Evolutionary conservation across 2,888 invertebrate species (phyloP).

Genomic region (Nasonovia ribisnigri): DNA sequence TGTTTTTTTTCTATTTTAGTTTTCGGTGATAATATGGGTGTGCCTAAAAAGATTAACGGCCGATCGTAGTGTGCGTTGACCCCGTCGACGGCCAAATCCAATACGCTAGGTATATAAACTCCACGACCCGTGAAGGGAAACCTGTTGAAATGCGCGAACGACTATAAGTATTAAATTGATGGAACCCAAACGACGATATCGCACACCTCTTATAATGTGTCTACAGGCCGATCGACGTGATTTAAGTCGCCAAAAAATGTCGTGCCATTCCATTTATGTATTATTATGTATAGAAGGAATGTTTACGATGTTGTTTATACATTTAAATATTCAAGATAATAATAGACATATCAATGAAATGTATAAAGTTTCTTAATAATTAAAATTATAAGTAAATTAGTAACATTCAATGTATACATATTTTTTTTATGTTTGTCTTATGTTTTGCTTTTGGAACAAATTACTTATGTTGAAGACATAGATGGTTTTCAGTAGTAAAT

Average conservation of each 20-base stretch:
- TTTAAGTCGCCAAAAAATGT: background rate
- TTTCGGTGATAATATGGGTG: constrained; percentile 59
- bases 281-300: background rate
- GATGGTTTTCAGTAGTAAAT: background rate
- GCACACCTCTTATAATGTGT: constrained; percentile 9
- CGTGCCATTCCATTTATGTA: background rate
- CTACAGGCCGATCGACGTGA: background rate
- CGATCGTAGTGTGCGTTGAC: constrained; percentile 61
- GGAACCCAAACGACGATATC: constrained; percentile 13
- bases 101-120: constrained; percentile 31
- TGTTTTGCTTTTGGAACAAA: background rate
- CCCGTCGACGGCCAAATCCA: constrained; percentile 38
- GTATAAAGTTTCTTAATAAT: background rate
- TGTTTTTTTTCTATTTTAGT: constrained; percentile 49
- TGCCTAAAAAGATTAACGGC: constrained; percentile 65
- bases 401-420: background rate
- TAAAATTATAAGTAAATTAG: background rate
- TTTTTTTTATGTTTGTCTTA: background rate
- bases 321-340: background rate
- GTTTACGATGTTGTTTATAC: background rate
- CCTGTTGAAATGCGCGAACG: constrained; percentile 51
- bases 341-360: background rate
- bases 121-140: constrained; percentile 54
- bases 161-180: constrained; percentile 14
- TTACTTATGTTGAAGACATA: background rate